These are phyloP conservation scores for Agonopterix heracliana DNA, from an alignment of 2,888 invertebrate genomes.

Conservation along the genomic window DNA sequence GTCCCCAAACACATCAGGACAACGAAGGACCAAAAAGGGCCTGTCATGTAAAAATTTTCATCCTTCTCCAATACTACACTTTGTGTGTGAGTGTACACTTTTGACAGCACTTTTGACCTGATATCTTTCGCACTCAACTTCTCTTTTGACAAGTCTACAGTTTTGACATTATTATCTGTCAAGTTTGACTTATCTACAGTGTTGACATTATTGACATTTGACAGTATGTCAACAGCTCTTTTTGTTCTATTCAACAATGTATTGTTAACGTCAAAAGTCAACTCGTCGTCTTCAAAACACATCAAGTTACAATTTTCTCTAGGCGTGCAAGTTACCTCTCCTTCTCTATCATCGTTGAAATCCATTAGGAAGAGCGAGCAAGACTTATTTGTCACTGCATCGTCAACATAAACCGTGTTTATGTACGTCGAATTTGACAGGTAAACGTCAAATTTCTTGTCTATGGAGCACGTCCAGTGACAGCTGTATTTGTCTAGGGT, in stretches of 20 bases:
- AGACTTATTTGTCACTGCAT: slow-evolving; percentile 33
- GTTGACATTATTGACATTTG: background rate
- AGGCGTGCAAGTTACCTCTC: slow-evolving; percentile 42
- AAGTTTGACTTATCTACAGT: background rate
- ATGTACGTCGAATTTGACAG: slow-evolving; percentile 46
- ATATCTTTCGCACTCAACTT: slow-evolving; percentile 10
- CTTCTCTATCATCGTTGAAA: slow-evolving; percentile 33
- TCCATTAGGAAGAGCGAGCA: slow-evolving; percentile 54
- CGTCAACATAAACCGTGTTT: slow-evolving; percentile 47
- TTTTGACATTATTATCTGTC: slow-evolving; percentile 5
- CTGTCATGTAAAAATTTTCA: slow-evolving; percentile 71
- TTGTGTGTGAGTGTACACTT: slow-evolving; percentile 7
- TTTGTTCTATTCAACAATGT: slow-evolving; percentile 19
- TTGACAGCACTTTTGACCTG: slow-evolving; percentile 13
- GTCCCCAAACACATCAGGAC: slow-evolving; percentile 83
- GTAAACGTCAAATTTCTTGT: slow-evolving; percentile 40
- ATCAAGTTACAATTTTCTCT: slow-evolving; percentile 45
- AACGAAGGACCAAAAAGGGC: slow-evolving; percentile 85
- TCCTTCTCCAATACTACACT: slow-evolving; percentile 1
- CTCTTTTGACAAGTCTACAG: slow-evolving; percentile 18
- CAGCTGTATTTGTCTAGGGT: slow-evolving; percentile 48
- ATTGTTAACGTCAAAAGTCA: slow-evolving; percentile 6
- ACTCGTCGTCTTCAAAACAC: slow-evolving; percentile 44
- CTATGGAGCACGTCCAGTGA: slow-evolving; percentile 52
- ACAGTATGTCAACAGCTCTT: slow-evolving; percentile 18